A percentile compares a stretch with the other conserved stretches of the same genome.
phyloP scores from a whole-genome alignment of 1,140 invertebrate species.

The Helicorthomorpha holstii region DNA sequence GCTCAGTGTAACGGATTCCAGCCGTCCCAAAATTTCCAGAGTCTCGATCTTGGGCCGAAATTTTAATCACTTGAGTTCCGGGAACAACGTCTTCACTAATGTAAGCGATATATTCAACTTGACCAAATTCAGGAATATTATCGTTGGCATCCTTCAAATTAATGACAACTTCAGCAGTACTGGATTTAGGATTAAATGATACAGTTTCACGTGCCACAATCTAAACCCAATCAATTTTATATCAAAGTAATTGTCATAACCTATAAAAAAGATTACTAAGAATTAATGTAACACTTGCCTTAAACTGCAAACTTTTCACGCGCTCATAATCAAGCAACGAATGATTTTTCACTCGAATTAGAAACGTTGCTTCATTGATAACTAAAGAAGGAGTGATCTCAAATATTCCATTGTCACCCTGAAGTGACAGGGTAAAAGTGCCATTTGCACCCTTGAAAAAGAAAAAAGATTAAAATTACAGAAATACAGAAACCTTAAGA shows the following conservation, averaged over 20 bases:
- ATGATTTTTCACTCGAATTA: conserved; percentile 73
- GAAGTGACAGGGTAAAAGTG: conserved; percentile 64
- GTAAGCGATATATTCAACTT: conserved; percentile 43
- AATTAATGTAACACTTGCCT: conserved; percentile 13
- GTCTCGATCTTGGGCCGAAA: conserved; percentile 66
- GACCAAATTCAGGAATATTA: conserved; percentile 74
- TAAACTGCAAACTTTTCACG: conserved; percentile 32
- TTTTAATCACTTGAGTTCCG: conserved; percentile 62
- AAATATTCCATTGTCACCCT: conserved; percentile 65
- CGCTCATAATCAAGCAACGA: conserved; percentile 69
- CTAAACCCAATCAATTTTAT: conserved; percentile 26
- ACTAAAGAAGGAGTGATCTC: conserved; percentile 72
- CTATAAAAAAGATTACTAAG: neutral
- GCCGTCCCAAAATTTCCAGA: conserved; percentile 67
- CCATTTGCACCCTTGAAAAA: conserved; percentile 67
- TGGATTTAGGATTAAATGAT: conserved; percentile 48
- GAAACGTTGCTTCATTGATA: conserved; percentile 80
- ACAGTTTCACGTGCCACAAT: conserved; percentile 69
- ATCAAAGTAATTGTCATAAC: neutral
- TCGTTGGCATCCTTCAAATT: conserved; percentile 82
- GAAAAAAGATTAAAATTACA: conserved; percentile 2
- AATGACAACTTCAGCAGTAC: conserved; percentile 63
- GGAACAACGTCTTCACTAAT: conserved; percentile 57
- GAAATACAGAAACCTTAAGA: neutral
- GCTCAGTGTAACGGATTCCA: conserved; percentile 69